phyloP scores from a whole-genome alignment of 2,113 vertebrate species.

The Rhineura floridana region DNA sequence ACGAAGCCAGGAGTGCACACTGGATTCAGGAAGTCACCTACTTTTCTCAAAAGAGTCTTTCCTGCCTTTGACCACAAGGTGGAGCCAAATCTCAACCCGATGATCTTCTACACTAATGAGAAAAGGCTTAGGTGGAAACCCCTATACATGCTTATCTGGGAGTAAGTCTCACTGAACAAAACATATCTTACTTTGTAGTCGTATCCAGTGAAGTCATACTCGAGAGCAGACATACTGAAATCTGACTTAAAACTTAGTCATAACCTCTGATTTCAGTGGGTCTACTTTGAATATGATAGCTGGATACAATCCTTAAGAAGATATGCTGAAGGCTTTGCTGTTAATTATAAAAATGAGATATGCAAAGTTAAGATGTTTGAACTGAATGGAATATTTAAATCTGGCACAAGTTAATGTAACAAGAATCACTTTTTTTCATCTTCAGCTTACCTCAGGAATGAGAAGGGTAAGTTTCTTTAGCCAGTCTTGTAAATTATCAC shows the following conservation, averaged over 20 bases:
- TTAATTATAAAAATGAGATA: background rate
- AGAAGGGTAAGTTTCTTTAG: constrained; percentile 95
- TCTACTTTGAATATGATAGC: too few relatives aligned
- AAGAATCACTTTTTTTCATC: background rate
- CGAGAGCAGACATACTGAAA: too few relatives aligned
- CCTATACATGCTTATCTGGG: background rate
- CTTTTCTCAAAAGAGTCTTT: too few relatives aligned
- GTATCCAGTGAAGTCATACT: too few relatives aligned
- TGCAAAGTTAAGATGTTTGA: background rate
- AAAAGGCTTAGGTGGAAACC: background rate
- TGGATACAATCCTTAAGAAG: background rate
- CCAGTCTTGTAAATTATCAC: constrained; percentile 96
- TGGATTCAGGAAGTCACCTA: too few relatives aligned
- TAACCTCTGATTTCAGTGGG: too few relatives aligned
- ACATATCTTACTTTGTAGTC: too few relatives aligned
- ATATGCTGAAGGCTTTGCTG: background rate
- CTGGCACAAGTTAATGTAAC: background rate
- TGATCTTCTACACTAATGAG: too few relatives aligned
- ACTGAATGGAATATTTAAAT: background rate
- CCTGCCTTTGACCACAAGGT: too few relatives aligned
- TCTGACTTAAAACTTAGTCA: too few relatives aligned
- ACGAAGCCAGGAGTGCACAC: too few relatives aligned
- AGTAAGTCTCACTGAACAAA: background rate
- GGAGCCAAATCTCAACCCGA: too few relatives aligned
- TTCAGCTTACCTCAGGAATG: constrained; percentile 90